Base-by-base conservation (phyloP, 2,888 invertebrate genomes). In the Litoditis marina region DNA sequence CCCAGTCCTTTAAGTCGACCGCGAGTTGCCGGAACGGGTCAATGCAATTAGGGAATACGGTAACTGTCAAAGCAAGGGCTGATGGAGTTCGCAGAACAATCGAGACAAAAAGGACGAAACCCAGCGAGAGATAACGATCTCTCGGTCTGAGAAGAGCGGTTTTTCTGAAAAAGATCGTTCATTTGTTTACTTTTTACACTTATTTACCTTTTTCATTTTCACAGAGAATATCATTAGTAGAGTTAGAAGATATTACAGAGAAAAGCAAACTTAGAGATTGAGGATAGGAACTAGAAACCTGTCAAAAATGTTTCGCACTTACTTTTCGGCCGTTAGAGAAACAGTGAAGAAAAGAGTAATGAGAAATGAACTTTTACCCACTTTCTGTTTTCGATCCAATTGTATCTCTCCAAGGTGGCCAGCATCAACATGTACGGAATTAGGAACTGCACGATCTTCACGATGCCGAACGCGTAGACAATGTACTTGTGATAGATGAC, bases 381-480 rank as follows among this genome's bases (percentile, higher is more conserved):
- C 75, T 63, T 58, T 36, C 68, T 68, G 25, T 67, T 72, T 22
- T 72, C 66, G 31, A 77, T 76, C 78, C 78, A 78, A 4, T 73
- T 70, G 60, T 71, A 76, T 46, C 77, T 28, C 60, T 78, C 78
- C 7, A 76, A 39, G 25, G 77, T 78, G 13, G 68, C 78, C 31
- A 78, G 62, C 49, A 78, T 77, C 6, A 78, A 63, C 58, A 78
- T 50, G 54, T 78, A 76, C 4, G 78, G 78, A 6, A 78, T 76
- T 11, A 69, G 59, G 28, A 78, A 67, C 49, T 78, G 78, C n/a
- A 73, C 68, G 6, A 77, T 22, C 60, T 78, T 76, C 7, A 68
- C 67, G 22, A 59, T 39, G 30, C 50, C 60, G 39, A 69, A 71
- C 22, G 69, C 67, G n/a, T 55, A 27, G 16, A 78, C 56, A 27